Evolutionary conservation across 2,113 vertebrate species (phyloP).

Genomic region (Xyliphius kryptos): DNA sequence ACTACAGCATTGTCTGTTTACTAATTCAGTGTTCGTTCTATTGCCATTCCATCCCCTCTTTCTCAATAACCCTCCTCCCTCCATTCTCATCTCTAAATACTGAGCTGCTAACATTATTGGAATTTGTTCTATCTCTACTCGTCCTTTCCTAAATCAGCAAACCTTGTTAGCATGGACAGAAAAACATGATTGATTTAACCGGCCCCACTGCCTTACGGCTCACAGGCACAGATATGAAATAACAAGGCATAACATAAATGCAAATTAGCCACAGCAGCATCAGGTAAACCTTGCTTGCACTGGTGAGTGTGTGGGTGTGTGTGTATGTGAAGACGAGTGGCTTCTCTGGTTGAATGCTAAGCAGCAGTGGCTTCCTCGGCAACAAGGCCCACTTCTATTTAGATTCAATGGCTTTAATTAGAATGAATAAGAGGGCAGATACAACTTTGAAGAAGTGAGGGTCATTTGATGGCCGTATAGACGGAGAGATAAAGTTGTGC

Average conservation of each 20-base stretch:
- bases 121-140: conserved; percentile 21
- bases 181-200: conserved; percentile 44
- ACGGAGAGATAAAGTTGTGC: conserved; percentile 32
- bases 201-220: conserved; percentile 2
- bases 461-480: conserved; percentile 28
- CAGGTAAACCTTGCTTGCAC: conserved; percentile 42
- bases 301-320: conserved; percentile 19
- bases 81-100: conserved; percentile 5
- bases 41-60: neutral
- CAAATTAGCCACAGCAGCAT: conserved; percentile 44
- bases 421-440: conserved; percentile 40
- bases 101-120: conserved; percentile 14
- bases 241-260: conserved; percentile 43
- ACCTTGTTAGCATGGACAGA: conserved; percentile 34
- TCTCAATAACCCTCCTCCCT: neutral
- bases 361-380: conserved; percentile 22
- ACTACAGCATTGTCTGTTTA: neutral
- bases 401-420: conserved; percentile 46
- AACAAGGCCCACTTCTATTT: conserved; percentile 45
- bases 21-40: neutral
- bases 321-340: conserved; percentile 37
- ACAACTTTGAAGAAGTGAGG: conserved; percentile 3
- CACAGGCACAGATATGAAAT: conserved; percentile 43
- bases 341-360: conserved; percentile 43
- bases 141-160: conserved; percentile 23